Conservation (phyloP, 2,888 invertebrate species). For the Entomobrya proxima region DNA sequence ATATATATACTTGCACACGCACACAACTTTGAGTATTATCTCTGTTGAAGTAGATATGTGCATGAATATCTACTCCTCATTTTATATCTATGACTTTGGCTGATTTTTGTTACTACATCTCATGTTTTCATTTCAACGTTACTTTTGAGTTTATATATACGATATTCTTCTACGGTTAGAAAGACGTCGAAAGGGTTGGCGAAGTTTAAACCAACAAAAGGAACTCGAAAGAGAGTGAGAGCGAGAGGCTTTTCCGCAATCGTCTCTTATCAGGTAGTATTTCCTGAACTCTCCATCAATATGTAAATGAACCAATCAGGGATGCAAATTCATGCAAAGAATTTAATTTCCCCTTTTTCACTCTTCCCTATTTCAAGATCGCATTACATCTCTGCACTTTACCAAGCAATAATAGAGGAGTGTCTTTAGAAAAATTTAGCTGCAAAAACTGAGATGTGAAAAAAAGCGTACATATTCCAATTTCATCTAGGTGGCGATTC, state of each 20-base stretch:
- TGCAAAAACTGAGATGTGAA: not conserved
- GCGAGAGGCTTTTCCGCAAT: constrained; percentile 53
- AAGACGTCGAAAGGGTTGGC: not conserved
- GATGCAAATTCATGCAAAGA: constrained; percentile 77
- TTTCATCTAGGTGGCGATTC: too few relatives aligned
- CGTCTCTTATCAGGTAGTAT: constrained; percentile 74
- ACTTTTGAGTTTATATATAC: not conserved
- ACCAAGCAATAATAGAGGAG: not conserved
- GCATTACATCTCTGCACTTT: not conserved
- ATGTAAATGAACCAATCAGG: constrained; percentile 76
- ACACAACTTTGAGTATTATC: too few relatives aligned
- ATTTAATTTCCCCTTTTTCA: constrained; percentile 76
- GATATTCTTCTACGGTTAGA: not conserved
- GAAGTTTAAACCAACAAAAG: constrained; percentile 31
- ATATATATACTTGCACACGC: not conserved
- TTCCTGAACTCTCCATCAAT: constrained; percentile 76
- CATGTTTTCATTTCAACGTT: not conserved
- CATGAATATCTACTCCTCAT: not conserved
- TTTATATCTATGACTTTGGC: not conserved
- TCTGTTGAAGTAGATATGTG: not conserved
- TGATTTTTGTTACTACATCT: not conserved
- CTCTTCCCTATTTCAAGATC: constrained; percentile 56
- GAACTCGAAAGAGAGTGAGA: constrained; percentile 47
- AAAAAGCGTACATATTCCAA: not conserved
- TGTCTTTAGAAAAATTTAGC: not conserved